phyloP scores from a whole-genome alignment of 2,113 vertebrate genomes.

The Piaya cayana region DNA sequence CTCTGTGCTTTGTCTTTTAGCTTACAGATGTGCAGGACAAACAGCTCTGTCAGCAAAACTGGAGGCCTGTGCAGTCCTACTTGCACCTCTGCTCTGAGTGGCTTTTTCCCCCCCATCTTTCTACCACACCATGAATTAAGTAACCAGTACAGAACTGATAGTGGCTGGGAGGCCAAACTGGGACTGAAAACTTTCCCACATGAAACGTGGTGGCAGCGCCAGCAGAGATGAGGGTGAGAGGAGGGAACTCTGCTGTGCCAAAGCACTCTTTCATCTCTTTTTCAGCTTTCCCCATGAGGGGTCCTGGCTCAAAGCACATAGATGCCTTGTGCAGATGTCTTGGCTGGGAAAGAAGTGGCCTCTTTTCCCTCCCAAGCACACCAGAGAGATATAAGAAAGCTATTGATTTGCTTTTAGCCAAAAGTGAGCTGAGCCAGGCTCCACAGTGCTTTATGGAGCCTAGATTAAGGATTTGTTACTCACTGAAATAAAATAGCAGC shows the following conservation, averaged over 20 bases:
- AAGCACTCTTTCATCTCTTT: constrained; percentile 48
- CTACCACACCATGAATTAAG: not conserved
- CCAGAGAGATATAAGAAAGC: constrained; percentile 40
- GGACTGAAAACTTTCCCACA: constrained; percentile 57
- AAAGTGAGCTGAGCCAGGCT: constrained; percentile 32
- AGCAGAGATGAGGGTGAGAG: constrained; percentile 29
- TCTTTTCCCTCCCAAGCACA: constrained; percentile 43
- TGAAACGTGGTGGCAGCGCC: not conserved
- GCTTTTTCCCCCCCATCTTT: not conserved
- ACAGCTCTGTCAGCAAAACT: not conserved
- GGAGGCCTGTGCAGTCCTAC: not conserved
- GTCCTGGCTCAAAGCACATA: constrained; percentile 63
- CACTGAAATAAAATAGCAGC: not conserved
- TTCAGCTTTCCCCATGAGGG: constrained; percentile 52
- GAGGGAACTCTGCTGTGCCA: constrained; percentile 33
- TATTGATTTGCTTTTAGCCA: constrained; percentile 49
- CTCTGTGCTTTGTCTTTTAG: not conserved
- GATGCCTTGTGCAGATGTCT: constrained; percentile 72
- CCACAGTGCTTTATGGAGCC: constrained; percentile 19
- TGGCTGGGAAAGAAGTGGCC: constrained; percentile 55
- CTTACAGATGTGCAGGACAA: not conserved
- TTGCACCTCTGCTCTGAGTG: not conserved
- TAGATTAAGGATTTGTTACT: constrained; percentile 49
- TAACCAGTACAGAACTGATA: not conserved
- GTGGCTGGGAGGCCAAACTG: not conserved